A percentile compares a stretch with the other conserved stretches of the same genome.
Evolutionary conservation across 1,140 invertebrate genomes (phyloP).

Genomic region (Rhyacophila brunnea): DNA sequence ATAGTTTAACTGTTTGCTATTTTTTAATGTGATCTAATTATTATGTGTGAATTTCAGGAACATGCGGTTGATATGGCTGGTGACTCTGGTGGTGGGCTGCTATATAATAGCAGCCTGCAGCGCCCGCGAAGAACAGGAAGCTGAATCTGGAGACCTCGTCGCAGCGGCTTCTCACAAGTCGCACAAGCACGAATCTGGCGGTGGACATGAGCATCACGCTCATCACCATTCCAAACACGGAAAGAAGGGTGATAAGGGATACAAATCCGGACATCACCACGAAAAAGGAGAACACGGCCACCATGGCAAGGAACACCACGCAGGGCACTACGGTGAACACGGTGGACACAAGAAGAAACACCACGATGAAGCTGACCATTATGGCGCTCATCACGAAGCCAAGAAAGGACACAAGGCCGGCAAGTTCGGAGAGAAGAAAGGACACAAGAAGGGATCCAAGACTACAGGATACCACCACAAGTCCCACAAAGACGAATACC

Average conservation of each 20-base stretch:
- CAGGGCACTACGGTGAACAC: constrained; percentile 70
- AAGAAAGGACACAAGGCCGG: constrained; percentile 74
- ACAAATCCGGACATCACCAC: constrained; percentile 65
- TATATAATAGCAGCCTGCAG: constrained; percentile 24
- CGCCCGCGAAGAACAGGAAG: constrained; percentile 18
- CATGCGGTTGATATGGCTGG: constrained; percentile 45
- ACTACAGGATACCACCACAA: constrained; percentile 77
- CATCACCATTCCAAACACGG: constrained; percentile 64
- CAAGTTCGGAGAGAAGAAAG: constrained; percentile 74
- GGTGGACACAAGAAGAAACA: constrained; percentile 74
- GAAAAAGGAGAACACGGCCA: constrained; percentile 70
- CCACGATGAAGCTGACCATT: constrained; percentile 67
- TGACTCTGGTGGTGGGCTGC: constrained; percentile 27
- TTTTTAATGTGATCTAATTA: too few relatives aligned
- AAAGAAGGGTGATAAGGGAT: constrained; percentile 67
- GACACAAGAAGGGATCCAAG: constrained; percentile 72
- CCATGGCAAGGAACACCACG: constrained; percentile 69
- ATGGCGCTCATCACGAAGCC: constrained; percentile 69
- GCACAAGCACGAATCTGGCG: constrained; percentile 59
- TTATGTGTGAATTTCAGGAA: constrained; percentile 25
- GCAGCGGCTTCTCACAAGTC: constrained; percentile 50
- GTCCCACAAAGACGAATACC: constrained; percentile 78
- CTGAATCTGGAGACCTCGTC: constrained; percentile 41
- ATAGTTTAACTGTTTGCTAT: too few relatives aligned
- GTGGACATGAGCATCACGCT: constrained; percentile 62